Percentiles rank a stretch among this genome's conserved stretches.
Conservation (phyloP, 2,113 vertebrate genomes). For the Oenanthe melanoleuca region DNA sequence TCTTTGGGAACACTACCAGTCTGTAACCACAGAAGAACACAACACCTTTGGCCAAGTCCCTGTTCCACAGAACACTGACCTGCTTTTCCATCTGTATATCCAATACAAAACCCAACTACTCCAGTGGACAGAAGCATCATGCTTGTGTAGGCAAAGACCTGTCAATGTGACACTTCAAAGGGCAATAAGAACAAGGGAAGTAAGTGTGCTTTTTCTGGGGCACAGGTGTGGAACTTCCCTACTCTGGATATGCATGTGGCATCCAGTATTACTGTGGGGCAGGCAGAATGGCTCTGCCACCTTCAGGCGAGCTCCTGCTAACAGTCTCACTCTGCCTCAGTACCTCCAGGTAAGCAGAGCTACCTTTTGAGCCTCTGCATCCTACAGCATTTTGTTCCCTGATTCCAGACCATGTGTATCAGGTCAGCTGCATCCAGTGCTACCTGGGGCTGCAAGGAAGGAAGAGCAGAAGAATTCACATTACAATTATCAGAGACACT, state of each 20-base stretch:
- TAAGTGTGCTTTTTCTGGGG: not conserved
- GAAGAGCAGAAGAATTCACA: not conserved
- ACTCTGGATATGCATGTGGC: rapidly evolving
- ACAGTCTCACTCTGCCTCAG: not conserved
- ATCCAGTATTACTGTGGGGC: not conserved
- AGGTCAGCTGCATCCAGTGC: not conserved
- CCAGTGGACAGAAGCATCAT: not conserved
- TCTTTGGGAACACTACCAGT: not conserved
- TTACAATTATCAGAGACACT: not conserved
- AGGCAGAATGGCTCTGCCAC: not conserved
- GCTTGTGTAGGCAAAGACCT: not conserved
- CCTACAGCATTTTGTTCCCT: not conserved
- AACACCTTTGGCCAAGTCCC: not conserved
- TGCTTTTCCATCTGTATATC: not conserved
- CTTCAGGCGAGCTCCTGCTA: not conserved
- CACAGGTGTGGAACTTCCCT: not conserved
- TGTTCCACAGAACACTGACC: not conserved
- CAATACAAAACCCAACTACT: not conserved
- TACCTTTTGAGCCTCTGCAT: not conserved
- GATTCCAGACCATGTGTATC: not conserved
- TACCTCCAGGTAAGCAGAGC: not conserved
- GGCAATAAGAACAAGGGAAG: not conserved
- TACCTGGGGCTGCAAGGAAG: not conserved
- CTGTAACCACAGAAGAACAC: rapidly evolving
- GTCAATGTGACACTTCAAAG: not conserved